phyloP scores from a whole-genome alignment of 23 tunicate species.

The Halocynthia aurantium region DNA sequence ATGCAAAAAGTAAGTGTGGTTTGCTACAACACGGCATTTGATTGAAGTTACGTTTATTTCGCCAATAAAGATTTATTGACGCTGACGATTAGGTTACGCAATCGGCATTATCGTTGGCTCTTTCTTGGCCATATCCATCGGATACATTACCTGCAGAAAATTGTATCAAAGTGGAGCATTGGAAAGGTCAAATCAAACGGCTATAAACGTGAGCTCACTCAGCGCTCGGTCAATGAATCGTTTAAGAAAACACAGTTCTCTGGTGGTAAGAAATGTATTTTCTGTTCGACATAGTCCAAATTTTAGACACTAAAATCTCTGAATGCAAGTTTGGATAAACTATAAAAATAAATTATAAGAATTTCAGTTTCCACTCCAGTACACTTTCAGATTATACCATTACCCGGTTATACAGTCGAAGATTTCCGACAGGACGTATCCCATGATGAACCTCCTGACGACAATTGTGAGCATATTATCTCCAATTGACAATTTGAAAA shows the following conservation, averaged over 20 bases:
- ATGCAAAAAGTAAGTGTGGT: slow-evolving; percentile 5
- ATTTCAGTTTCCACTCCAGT: neutral
- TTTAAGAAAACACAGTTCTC: slow-evolving; percentile 7
- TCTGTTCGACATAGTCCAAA: neutral
- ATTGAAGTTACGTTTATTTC: neutral
- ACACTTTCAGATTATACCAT: neutral
- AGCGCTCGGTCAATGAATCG: slow-evolving; percentile 5
- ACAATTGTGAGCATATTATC: no score
- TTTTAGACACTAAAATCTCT: neutral
- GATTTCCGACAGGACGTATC: neutral
- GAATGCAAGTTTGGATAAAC: neutral
- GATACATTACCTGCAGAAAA: neutral
- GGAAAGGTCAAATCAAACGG: neutral
- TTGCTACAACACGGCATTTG: neutral
- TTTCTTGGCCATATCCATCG: neutral
- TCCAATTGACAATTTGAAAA: no score
- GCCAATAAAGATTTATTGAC: neutral
- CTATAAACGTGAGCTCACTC: neutral
- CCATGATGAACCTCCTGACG: no score
- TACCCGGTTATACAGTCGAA: neutral
- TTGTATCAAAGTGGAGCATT: neutral
- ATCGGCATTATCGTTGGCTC: slow-evolving; percentile 2
- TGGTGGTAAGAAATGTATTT: neutral
- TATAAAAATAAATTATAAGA: neutral
- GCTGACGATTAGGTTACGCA: neutral